Evolutionary conservation across 2,113 vertebrate species (phyloP), one percentile per base, ranked within the genome.

Genomic region (Oreochromis spilurus): DNA sequence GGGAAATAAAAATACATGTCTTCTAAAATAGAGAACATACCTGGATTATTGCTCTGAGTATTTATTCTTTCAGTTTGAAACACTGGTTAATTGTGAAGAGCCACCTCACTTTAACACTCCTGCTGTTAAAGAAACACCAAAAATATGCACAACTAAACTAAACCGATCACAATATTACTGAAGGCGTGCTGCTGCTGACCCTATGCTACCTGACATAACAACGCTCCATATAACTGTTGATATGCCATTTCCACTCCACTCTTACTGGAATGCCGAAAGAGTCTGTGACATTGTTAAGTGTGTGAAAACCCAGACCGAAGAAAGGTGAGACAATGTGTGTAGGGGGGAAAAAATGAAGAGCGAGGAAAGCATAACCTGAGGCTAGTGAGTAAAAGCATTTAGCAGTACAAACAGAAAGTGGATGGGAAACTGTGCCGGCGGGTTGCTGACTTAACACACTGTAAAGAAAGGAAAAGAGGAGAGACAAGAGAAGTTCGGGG

Each of bases 321-420:
- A 88, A 79, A 90, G 83, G 85, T 88, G 70, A 85, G 90, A 81
- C 29, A 79, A 67, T 72, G 75, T 85, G 78, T 75, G 79, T 26
- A 75, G 21, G 40, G 34, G 34, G 34, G 55, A 65, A 38, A 53
- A 36, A 58, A 89, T n/a, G 9, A 57, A 60, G 45, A 82, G n/a
- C 36, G 13, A 81, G 45, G 45, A 88, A 90, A 84, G 53, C 24
- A 17, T 79, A 87, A 87, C 87, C 82, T 55, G 43, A 67, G 88
- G 90, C 86, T 48, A 55, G 72, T 24, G 50, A 82, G 78, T 84
- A 85, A 82, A 87, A 86, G 53, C 65, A 78, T 90, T 93, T 89
- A 92, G 81, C 83, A 82, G 77, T 43, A 75, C 89, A 89, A 91
- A 92, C 86, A 89, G 88, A 93, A 84, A 24, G 55, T 10, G 45